A percentile compares a stretch with the other conserved stretches of the same genome.
Conservation (phyloP, 2,113 vertebrate species). For the Sphyrna mokarran region DNA sequence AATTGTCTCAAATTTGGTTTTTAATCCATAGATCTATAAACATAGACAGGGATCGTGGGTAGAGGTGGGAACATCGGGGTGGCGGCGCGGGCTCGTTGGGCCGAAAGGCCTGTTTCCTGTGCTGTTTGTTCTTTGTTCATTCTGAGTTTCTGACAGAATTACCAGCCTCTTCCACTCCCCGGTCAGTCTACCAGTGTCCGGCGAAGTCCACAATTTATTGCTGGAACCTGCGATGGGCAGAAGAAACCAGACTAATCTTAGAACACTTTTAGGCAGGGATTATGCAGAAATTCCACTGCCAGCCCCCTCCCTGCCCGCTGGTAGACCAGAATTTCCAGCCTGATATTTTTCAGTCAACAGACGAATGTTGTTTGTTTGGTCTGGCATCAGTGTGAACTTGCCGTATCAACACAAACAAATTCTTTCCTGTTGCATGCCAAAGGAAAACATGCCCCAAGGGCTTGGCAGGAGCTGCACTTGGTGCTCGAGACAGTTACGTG, state of each 20-base stretch:
- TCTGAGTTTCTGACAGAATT: too few relatives aligned
- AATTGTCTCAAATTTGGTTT: too few relatives aligned
- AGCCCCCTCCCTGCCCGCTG: background rate
- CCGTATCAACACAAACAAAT: conserved; percentile 6
- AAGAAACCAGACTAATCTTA: too few relatives aligned
- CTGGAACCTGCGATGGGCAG: background rate
- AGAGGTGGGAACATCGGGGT: too few relatives aligned
- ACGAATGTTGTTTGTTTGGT: background rate
- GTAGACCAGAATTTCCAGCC: background rate
- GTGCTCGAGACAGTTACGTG: background rate
- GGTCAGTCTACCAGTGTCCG: background rate
- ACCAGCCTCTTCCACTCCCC: too few relatives aligned
- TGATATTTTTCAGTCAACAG: background rate
- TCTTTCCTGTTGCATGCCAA: background rate
- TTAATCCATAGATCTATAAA: too few relatives aligned
- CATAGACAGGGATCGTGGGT: too few relatives aligned
- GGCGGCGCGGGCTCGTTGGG: too few relatives aligned
- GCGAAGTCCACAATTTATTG: background rate
- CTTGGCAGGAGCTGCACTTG: background rate
- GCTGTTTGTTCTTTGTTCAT: too few relatives aligned
- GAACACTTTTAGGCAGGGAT: background rate
- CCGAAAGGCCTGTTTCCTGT: too few relatives aligned
- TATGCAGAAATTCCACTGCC: background rate
- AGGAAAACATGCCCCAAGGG: background rate
- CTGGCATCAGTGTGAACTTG: background rate